Evolutionary conservation across 1,140 invertebrate genomes (phyloP), one percentile per base, ranked within the genome.

Genomic region (Goniozus legneri): DNA sequence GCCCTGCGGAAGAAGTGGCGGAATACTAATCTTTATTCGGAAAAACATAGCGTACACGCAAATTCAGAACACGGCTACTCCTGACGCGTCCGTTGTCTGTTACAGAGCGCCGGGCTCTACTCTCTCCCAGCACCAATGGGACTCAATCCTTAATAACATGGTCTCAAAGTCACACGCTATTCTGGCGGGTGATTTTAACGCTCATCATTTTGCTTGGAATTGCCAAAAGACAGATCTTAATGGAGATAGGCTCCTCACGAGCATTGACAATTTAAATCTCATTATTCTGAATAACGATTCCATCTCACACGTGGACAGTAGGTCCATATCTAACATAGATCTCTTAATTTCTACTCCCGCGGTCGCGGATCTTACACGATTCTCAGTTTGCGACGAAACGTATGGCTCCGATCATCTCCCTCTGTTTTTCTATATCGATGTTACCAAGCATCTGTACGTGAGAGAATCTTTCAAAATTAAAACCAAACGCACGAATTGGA

Each of bases 101-200:
- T 49, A 54, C 18, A 40, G 51, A 27, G 6, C 43, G 14, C 34
- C 46, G 22, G 39, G 37, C 8, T 1, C 8, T 8, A 14, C 10
- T 6, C 19, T 35, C 8, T 24, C 33, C 0, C 19, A 34, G n/a
- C 2, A 32, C 8, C 8, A 44, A 10, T 53, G 51, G 51, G 15
- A 48, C 3, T 10, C 33, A 1, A 36, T 48, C 8, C 10, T 41
- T 6, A 33, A 14, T 3, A 44, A 39, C 10, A 8, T 53, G 27
- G 4, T 12, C 3, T 16, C 8, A 6, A 32, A 36, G 3, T 16
- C 30, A 4, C 32, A 30, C 3, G 30, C 8, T 14, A 38, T 47
- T 20, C 3, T 46, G 2, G 12, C 47, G 15, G 39, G 52, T 0
- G 52, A 54, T 32, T 49, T 54, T 12, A 54, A 54, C 15, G 33